Evolutionary conservation across 92 coral and sea anemone genomes (phyloP), one percentile per base, ranked within the genome.

Genomic region (Virgularia gustaviana): DNA sequence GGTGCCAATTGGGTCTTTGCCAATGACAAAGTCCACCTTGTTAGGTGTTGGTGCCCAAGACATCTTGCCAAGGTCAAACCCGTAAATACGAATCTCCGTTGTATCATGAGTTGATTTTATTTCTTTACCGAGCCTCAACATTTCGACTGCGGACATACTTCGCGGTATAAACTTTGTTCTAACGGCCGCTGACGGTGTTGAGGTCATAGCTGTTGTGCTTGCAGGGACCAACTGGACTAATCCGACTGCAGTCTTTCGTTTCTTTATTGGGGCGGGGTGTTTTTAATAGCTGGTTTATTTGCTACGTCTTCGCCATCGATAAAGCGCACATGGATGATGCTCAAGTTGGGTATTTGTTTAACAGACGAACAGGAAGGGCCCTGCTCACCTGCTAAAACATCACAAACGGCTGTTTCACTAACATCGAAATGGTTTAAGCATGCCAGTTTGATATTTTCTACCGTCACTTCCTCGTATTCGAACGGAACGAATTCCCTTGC

Each of bases 291-390:
- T n/a, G n/a, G 11, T 19, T 31, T 12, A 62, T 51, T n/a, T n/a
- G 12, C 49, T 43, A 11, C 49, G n/a, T 63, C 51, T 35, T 39
- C 32, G 75, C 42, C 75, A n/a, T 82, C 83, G 2, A 77, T 64
- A 36, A 82, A 82, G 24, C 79, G 71, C 49, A 78, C 83, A 33
- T 83, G 81, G n/a, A 83, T 79, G 0, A 83, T 81, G 39, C 52
- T 54, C 16, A 53, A 36, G 44, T 58, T 60, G 2, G 81, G 83
- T 33, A 83, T 58, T 70, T 83, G 88, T 45, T 83, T 78, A 16
- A 83, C 61, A 2, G 88, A 64, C 33, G 49, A 68, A 53, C 88
- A 83, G 13, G 88, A 83, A 41, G 88, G 88, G 13, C 85, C 85
- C 55, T 79, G 85, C 63, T 84, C 88, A 25, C 88, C 81, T 16